Evolutionary conservation across 2,888 invertebrate species (phyloP), one percentile per base, ranked within the genome.

Genomic region (Xanthia togata): DNA sequence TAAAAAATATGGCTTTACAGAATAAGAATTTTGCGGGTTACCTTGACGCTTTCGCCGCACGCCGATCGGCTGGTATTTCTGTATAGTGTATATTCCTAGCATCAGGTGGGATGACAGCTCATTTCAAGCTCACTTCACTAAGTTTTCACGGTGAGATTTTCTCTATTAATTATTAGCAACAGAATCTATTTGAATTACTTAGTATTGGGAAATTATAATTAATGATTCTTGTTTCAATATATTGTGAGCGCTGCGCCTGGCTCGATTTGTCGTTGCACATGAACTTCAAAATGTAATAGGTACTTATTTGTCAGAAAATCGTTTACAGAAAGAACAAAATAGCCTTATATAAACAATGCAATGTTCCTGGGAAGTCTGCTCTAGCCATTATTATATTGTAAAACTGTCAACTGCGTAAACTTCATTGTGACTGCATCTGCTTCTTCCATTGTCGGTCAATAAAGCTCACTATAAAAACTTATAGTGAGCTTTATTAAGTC

Each of bases 321-420:
- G 20, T 35, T 35, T 12, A n/a, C 26, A 11, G 11, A 5, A 14
- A n/a, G 2, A 44, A 82, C n/a, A 76, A 17, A 76, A 76, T 44
- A 53, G 64, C 1, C 35, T 44, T 59, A 41, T 44, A 47, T 57
- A 74, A 35, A 50, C 12, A 81, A 81, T 64, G 14, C 63, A 41
- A 55, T 76, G 4, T 65, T 35, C 23, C 35, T 44, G 44, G 23
- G 23, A n/a, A 65, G 44, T 44, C 3, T 44, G 44, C 17, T 23
- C 23, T 35, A 1, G 41, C n/a, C 14, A 41, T 50, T 41, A 31
- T 53, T 35, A 11, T 76, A 65, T 64, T 57, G 11, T 64, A 17
- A 57, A 12, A 14, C n/a, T n/a, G 12, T 50, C 11, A 44, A 4
- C 17, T 31, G 20, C 23, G 44, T 76, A 26, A 47, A 60, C 81